Percentiles rank a stretch among this genome's conserved stretches.
Conservation (phyloP, 2,113 vertebrate genomes). For the Alouatta palliata region DNA sequence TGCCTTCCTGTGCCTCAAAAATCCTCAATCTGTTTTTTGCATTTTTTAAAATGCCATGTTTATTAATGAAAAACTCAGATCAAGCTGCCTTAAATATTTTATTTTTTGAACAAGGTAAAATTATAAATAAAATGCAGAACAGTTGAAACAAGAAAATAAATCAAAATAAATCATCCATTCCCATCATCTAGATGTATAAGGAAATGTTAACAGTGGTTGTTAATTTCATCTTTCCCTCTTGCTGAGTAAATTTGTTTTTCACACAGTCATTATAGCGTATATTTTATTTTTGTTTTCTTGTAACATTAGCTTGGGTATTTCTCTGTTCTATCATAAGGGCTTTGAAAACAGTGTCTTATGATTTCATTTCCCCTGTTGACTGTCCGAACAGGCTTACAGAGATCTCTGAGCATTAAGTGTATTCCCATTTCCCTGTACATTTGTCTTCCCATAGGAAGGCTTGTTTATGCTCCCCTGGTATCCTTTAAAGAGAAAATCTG, state of each 20-base stretch:
- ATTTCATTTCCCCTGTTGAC: not conserved
- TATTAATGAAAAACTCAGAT: not conserved
- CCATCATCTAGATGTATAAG: not conserved
- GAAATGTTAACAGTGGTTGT: not conserved
- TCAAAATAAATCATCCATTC: not conserved
- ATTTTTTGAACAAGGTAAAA: not conserved
- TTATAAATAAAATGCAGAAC: not conserved
- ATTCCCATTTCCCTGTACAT: not conserved
- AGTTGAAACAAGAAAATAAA: not conserved
- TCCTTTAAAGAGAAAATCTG: not conserved
- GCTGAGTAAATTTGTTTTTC: not conserved
- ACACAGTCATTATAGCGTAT: not conserved
- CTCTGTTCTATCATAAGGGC: not conserved
- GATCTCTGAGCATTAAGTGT: not conserved
- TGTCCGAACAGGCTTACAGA: not conserved
- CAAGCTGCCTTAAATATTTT: not conserved
- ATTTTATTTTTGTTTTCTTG: constrained; percentile 13
- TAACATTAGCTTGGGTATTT: not conserved
- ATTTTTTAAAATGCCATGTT: not conserved
- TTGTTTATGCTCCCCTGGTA: not conserved
- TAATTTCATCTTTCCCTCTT: not conserved
- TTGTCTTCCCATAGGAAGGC: not conserved
- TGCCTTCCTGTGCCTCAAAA: not conserved
- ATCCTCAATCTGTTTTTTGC: not conserved
- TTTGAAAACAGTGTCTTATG: not conserved